A percentile compares a stretch with the other conserved stretches of the same genome.
Conservation (phyloP, 2,113 vertebrate genomes). For the Syngnathus floridae region DNA sequence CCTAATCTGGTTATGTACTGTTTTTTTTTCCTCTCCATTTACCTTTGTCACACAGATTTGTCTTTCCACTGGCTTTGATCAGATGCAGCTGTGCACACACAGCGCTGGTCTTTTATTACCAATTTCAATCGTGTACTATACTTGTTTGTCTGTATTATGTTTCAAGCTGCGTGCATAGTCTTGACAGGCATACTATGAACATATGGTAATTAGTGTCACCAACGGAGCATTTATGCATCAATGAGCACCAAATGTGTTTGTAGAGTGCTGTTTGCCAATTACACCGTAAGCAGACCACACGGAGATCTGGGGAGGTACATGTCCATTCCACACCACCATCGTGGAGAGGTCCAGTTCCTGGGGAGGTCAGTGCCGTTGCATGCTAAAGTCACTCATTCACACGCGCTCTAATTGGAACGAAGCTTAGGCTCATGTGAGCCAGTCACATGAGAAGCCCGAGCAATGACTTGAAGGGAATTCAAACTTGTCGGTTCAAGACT, state of each 20-base stretch:
- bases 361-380: slow-evolving; percentile 77
- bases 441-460: slow-evolving; percentile 61
- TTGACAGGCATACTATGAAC: background rate
- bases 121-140: slow-evolving; percentile 7
- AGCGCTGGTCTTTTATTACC: background rate
- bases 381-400: slow-evolving; percentile 1
- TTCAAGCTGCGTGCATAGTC: background rate
- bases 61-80: slow-evolving; percentile 6
- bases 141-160: background rate
- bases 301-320: slow-evolving; percentile 90
- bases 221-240: background rate
- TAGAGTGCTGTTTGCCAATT: slow-evolving; percentile 87
- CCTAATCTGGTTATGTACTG: slow-evolving; percentile 17
- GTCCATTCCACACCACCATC: slow-evolving; percentile 94
- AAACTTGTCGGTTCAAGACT: slow-evolving; percentile 50
- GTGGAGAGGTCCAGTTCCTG: slow-evolving; percentile 93
- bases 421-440: slow-evolving; percentile 62
- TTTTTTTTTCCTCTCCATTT: background rate
- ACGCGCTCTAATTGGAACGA: slow-evolving; percentile 34
- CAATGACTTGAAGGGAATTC: slow-evolving; percentile 57
- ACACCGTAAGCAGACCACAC: slow-evolving; percentile 83
- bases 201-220: background rate
- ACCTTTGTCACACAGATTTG: background rate
- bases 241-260: slow-evolving; percentile 17
- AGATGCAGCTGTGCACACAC: slow-evolving; percentile 5